phyloP scores from a whole-genome alignment of 1,140 invertebrate genomes.

The Hycleus phaleratus region DNA sequence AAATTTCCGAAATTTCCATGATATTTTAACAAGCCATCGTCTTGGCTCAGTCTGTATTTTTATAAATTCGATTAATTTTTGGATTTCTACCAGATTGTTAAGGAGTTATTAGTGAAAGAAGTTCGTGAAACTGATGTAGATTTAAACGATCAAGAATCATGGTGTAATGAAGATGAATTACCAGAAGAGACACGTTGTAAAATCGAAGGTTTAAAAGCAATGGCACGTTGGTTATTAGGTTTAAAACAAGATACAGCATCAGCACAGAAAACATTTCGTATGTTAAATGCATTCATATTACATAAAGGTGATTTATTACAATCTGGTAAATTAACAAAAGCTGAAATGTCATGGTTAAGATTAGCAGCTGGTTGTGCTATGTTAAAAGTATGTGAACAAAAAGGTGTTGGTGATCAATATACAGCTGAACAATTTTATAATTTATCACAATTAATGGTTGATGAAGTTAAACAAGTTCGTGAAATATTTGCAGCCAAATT shows the following conservation, averaged over 20 bases:
- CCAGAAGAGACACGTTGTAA: conserved; percentile 89
- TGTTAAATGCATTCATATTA: conserved; percentile 40
- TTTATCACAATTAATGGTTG: conserved; percentile 82
- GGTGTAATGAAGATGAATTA: conserved; percentile 82
- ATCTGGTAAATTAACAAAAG: conserved; percentile 63
- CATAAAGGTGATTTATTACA: conserved; percentile 67
- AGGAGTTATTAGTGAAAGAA: conserved; percentile 88
- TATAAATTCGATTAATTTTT: too few relatives aligned
- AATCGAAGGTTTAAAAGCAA: conserved; percentile 90
- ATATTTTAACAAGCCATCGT: too few relatives aligned
- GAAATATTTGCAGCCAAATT: conserved; percentile 85
- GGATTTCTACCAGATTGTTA: conserved; percentile 66
- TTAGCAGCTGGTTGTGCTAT: conserved; percentile 88
- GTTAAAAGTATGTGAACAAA: conserved; percentile 93
- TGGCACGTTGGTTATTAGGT: conserved; percentile 91
- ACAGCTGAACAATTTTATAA: conserved; percentile 92
- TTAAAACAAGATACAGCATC: conserved; percentile 81
- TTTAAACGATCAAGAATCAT: conserved; percentile 51
- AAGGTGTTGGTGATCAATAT: conserved; percentile 90
- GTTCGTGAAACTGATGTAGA: conserved; percentile 44
- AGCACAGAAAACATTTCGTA: conserved; percentile 86
- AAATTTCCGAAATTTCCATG: too few relatives aligned
- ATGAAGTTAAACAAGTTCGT: conserved; percentile 83
- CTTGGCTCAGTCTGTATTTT: too few relatives aligned
- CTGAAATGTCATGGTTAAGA: conserved; percentile 89